Evolutionary conservation across 2,888 invertebrate species (phyloP).

Genomic region (Philopedon plagiatum): DNA sequence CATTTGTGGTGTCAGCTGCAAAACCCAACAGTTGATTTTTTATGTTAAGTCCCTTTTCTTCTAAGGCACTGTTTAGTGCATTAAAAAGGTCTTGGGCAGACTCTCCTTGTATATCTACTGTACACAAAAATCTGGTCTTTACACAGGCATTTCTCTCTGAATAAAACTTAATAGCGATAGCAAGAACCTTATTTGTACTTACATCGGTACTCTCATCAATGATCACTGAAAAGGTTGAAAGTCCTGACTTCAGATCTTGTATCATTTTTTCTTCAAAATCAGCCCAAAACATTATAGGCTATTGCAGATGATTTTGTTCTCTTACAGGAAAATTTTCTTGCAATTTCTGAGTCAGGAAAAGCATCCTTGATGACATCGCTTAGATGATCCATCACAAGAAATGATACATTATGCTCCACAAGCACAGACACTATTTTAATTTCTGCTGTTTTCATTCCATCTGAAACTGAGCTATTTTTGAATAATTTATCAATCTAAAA

Average conservation of each 20-base stretch:
- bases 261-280: conserved; percentile 40
- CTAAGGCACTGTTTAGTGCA: conserved; percentile 32
- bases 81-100: conserved; percentile 42
- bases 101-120: conserved; percentile 41
- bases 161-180: conserved; percentile 44
- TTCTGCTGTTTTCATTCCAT: too few species aligned
- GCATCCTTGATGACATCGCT: conserved; percentile 39
- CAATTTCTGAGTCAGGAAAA: conserved; percentile 44
- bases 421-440: conserved; percentile 41
- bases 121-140: conserved; percentile 44
- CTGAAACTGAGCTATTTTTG: too few species aligned
- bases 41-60: conserved; percentile 31
- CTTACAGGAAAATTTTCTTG: conserved; percentile 38
- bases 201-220: conserved; percentile 49
- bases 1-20: conserved; percentile 48
- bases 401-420: conserved; percentile 44
- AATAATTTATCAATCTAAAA: conserved; percentile 41
- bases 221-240: conserved; percentile 39
- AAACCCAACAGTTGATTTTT: conserved; percentile 34
- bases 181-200: conserved; percentile 38
- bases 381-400: conserved; percentile 46
- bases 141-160: conserved; percentile 27
- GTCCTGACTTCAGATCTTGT: conserved; percentile 32
- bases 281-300: conserved; percentile 39
- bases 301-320: conserved; percentile 44